A percentile compares a stretch with the other conserved stretches of the same genome.
Evolutionary conservation across 2,888 invertebrate genomes (phyloP).

Genomic region (Lagria hirta): DNA sequence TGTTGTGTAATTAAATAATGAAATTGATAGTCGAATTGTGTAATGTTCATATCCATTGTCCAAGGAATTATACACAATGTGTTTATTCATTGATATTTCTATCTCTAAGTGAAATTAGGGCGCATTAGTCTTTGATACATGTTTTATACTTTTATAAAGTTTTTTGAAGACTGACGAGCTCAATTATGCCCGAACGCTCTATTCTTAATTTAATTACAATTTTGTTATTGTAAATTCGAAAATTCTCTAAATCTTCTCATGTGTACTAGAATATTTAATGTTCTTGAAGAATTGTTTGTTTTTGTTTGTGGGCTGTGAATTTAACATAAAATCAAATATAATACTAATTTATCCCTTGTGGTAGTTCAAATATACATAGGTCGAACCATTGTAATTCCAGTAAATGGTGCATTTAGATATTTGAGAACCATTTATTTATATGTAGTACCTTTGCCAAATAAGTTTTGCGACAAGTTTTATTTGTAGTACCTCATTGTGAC

Average conservation of each 20-base stretch:
- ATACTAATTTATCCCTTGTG: constrained; percentile 12
- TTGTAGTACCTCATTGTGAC: constrained; percentile 13
- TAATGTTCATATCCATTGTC: constrained; percentile 6
- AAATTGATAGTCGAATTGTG: constrained; percentile 8
- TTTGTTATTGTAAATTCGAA: constrained; percentile 4
- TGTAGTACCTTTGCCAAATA: constrained; percentile 20
- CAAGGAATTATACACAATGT: constrained; percentile 3
- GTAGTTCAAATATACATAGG: constrained; percentile 9
- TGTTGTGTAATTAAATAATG: constrained; percentile 12
- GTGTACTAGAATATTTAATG: too few species aligned
- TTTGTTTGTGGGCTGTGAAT: constrained; percentile 28
- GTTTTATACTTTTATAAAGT: constrained; percentile 41
- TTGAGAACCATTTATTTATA: constrained; percentile 5
- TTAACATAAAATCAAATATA: constrained; percentile 20
- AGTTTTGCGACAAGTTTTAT: constrained; percentile 5
- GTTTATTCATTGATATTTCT: constrained; percentile 10
- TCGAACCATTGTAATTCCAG: constrained; percentile 5
- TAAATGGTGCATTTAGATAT: constrained; percentile 4
- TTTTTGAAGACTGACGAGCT: constrained; percentile 25
- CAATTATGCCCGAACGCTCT: constrained; percentile 21
- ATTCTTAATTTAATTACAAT: constrained; percentile 6
- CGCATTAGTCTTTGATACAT: constrained; percentile 35
- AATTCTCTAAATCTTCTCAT: constrained; percentile 15
- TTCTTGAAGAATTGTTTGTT: too few species aligned
- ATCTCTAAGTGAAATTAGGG: constrained; percentile 5